Evolutionary conservation across 2,888 invertebrate genomes (phyloP).

Genomic region (Sinelater perroti): DNA sequence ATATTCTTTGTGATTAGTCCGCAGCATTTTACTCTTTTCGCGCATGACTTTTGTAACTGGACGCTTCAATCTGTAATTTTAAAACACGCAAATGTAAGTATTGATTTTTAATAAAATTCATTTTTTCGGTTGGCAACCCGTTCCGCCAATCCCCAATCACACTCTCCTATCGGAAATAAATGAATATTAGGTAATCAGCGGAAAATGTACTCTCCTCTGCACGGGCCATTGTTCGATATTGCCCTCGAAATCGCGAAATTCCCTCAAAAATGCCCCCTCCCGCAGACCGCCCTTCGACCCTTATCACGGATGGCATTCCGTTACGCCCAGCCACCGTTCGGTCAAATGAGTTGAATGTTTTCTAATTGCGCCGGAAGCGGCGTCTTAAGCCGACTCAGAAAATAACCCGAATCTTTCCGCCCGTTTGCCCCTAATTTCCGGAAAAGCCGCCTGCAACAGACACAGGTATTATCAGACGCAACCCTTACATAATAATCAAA

Average conservation of each 20-base stretch:
- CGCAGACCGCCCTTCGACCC: not conserved
- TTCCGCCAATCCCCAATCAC: conserved; percentile 60
- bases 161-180: conserved; percentile 33
- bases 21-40: conserved; percentile 62
- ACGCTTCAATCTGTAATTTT: conserved; percentile 62
- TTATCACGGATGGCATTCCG: not conserved
- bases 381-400: conserved; percentile 41
- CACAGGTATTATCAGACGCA: conserved; percentile 31
- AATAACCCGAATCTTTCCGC: conserved; percentile 61
- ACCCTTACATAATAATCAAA: conserved; percentile 20
- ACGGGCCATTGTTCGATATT: conserved; percentile 21
- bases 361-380: conserved; percentile 24
- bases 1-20: conserved; percentile 63
- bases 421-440: conserved; percentile 57
- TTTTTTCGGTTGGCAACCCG: conserved; percentile 62
- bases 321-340: not conserved
- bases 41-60: conserved; percentile 61
- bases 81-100: conserved; percentile 62
- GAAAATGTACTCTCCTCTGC: conserved; percentile 23
- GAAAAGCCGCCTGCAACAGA: conserved; percentile 31
- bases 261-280: not conserved
- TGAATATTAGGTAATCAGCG: conserved; percentile 34
- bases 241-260: not conserved
- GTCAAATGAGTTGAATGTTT: conserved; percentile 23
- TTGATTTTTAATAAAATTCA: conserved; percentile 64